These are phyloP conservation scores for Eumerus sabulonum DNA, from an alignment of 2,888 invertebrate species.

Conservation along the genomic window DNA sequence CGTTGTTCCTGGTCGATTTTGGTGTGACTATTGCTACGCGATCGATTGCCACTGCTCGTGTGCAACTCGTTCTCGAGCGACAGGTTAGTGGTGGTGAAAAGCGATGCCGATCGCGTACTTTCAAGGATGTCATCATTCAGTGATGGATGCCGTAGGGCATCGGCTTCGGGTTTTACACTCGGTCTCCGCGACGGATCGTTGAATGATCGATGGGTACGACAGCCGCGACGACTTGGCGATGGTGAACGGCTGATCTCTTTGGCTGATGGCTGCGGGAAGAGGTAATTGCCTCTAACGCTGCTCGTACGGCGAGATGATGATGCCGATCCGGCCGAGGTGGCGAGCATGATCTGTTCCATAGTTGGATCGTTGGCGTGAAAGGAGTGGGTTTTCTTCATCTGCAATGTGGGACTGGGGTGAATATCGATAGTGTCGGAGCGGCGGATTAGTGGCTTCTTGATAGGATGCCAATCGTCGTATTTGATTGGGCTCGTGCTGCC, in stretches of 20 bases:
- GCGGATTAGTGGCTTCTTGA: conserved; percentile 78
- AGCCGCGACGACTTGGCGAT: conserved; percentile 77
- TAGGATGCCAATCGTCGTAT: conserved; percentile 75
- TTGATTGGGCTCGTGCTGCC: conserved; percentile 73
- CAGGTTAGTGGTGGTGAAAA: conserved; percentile 75
- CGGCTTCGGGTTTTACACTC: conserved; percentile 75
- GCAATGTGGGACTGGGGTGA: conserved; percentile 78
- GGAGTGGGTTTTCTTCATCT: conserved; percentile 79
- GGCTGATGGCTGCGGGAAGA: conserved; percentile 75
- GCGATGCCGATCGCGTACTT: conserved; percentile 71
- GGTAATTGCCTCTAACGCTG: conserved; percentile 77
- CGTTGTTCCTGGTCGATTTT: conserved; percentile 76
- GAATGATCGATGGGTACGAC: conserved; percentile 78
- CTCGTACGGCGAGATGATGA: conserved; percentile 77
- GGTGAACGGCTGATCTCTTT: conserved; percentile 77
- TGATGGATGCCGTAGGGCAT: conserved; percentile 77
- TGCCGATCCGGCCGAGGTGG: conserved; percentile 71
- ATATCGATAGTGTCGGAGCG: conserved; percentile 79
- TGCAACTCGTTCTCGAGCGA: conserved; percentile 78
- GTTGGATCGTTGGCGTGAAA: conserved; percentile 78
- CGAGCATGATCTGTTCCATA: conserved; percentile 75
- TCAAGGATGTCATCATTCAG: conserved; percentile 78
- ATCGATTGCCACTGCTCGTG: conserved; percentile 74
- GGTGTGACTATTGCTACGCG: conserved; percentile 78
- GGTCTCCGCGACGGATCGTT: conserved; percentile 76